phyloP scores from a whole-genome alignment of 2,797 vertebrate genomes.

The Sitta carolinensis region DNA sequence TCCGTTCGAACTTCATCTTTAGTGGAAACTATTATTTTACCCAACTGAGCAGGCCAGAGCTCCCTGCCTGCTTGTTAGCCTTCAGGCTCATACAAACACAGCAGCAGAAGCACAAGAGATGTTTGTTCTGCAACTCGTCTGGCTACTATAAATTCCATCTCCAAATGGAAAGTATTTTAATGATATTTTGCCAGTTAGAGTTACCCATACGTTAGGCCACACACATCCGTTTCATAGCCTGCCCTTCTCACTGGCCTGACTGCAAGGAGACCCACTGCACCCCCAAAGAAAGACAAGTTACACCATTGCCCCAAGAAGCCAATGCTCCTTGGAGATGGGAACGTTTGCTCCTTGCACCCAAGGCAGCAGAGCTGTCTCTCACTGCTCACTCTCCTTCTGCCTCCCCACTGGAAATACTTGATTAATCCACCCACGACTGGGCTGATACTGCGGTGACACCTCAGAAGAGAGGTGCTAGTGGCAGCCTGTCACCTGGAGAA shows the following conservation, averaged over 20 bases:
- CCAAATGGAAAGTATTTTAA: conserved; percentile 66
- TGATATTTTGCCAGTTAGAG: conserved; percentile 36
- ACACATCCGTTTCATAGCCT: conserved; percentile 25
- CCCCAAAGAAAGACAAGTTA: neutral
- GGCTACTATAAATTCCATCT: conserved; percentile 66
- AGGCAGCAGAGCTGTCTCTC: neutral
- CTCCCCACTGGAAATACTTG: neutral
- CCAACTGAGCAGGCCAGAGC: conserved; percentile 7
- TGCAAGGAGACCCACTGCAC: neutral
- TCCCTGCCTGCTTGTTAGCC: conserved; percentile 61
- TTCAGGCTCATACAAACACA: conserved; percentile 59
- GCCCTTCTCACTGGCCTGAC: neutral
- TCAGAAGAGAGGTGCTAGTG: neutral
- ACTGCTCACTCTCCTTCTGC: neutral
- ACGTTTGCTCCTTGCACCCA: rapidly evolving
- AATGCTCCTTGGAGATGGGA: neutral
- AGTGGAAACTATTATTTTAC: conserved; percentile 66
- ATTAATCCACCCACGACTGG: neutral
- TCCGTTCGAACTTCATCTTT: neutral
- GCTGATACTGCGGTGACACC: neutral
- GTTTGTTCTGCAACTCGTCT: conserved; percentile 51
- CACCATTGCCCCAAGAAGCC: neutral
- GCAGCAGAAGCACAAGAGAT: conserved; percentile 56
- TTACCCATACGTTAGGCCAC: conserved; percentile 55
- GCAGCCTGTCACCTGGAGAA: neutral